These are phyloP conservation scores for Oreohelix idahoensis DNA, from an alignment of 1,140 invertebrate genomes.

Conservation along the genomic window DNA sequence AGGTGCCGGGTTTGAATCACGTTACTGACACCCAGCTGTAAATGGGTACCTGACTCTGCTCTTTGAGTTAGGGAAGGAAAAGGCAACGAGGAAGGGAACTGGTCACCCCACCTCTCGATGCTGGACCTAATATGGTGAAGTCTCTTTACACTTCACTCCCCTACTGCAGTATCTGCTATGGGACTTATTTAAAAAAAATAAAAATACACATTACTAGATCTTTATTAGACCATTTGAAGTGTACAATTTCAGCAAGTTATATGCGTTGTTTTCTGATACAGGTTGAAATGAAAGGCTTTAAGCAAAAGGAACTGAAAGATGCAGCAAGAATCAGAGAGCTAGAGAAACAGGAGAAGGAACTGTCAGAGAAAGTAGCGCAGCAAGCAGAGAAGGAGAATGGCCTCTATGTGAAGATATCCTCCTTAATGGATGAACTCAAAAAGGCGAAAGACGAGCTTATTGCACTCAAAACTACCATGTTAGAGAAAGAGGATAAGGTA, in stretches of 20 bases:
- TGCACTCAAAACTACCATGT: constrained; percentile 33
- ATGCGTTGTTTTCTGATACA: background rate
- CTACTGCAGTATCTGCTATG: no score
- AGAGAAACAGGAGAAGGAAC: constrained; percentile 54
- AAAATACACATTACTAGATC: no score
- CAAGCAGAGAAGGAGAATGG: constrained; percentile 47
- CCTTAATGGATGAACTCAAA: constrained; percentile 46
- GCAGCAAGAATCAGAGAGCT: constrained; percentile 51
- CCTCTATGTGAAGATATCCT: constrained; percentile 44
- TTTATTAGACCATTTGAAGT: no score
- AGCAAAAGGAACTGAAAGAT: constrained; percentile 44
- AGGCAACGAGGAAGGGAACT: no score
- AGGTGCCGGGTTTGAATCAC: no score
- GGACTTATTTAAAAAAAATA: no score
- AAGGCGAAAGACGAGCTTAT: constrained; percentile 30
- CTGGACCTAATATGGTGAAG: no score
- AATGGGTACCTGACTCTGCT: no score
- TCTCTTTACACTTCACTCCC: no score
- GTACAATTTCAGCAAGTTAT: background rate
- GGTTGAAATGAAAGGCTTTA: constrained; percentile 47
- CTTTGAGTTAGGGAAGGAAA: no score
- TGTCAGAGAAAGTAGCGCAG: constrained; percentile 47
- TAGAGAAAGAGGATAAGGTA: constrained; percentile 45
- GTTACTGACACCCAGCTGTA: no score
- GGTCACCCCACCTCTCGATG: no score